Conservation (phyloP, 2,113 vertebrate species). For the Hystrix cristata region DNA sequence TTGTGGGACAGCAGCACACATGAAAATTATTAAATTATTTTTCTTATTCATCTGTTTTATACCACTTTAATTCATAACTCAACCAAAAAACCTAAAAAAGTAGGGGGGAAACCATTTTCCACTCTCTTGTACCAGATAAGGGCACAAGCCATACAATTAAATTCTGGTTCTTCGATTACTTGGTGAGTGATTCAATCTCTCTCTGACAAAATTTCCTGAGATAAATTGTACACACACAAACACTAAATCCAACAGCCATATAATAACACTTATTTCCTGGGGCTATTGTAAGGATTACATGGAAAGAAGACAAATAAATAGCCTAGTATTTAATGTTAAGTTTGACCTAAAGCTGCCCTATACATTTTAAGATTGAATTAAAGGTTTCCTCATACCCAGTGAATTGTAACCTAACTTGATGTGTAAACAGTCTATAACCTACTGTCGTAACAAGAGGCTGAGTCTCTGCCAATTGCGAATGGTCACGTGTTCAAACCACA, state of each 20-base stretch:
- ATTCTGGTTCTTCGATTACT: not conserved
- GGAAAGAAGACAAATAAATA: not conserved
- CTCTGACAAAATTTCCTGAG: conserved; percentile 3
- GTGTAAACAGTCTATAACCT: not conserved
- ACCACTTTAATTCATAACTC: not conserved
- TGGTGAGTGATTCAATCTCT: not conserved
- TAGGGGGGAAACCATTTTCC: not conserved
- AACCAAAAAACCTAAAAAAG: not conserved
- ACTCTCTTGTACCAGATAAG: not conserved
- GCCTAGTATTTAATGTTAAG: not conserved
- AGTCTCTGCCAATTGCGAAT: not conserved
- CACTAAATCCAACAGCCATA: not conserved
- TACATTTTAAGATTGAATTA: not conserved
- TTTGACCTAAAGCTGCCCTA: not conserved
- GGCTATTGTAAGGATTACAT: not conserved
- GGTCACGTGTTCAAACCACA: not conserved
- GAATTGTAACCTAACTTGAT: not conserved
- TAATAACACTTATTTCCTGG: not conserved
- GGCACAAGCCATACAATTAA: not conserved
- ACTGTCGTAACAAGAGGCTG: not conserved
- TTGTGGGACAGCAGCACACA: not conserved
- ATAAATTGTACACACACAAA: not conserved
- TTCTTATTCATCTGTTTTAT: not conserved
- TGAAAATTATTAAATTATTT: not conserved
- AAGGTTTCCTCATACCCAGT: not conserved